Evolutionary conservation across 2,888 invertebrate species (phyloP).

Genomic region (Galerucella calmariensis): DNA sequence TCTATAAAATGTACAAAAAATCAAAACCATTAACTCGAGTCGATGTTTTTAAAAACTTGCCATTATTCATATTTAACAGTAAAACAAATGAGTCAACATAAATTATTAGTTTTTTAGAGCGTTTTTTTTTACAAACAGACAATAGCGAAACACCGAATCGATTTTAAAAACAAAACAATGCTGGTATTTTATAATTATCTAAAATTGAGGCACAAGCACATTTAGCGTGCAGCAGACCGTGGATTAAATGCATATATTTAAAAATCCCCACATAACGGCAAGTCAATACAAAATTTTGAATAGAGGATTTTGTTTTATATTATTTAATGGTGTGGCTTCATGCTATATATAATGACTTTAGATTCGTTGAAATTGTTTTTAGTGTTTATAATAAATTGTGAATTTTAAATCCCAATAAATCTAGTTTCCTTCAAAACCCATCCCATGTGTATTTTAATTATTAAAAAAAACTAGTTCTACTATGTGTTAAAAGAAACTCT

Average conservation of each 20-base stretch:
- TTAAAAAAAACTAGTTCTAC: too few relatives aligned
- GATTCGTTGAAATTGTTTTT: not conserved
- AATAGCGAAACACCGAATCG: constrained; percentile 34
- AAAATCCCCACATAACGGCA: not conserved
- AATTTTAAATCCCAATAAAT: not conserved
- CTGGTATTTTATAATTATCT: constrained; percentile 40
- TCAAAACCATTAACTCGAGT: constrained; percentile 28
- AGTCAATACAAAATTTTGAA: constrained; percentile 4
- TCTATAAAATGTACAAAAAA: constrained; percentile 10
- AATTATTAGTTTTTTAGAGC: constrained; percentile 35
- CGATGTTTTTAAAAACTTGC: constrained; percentile 11
- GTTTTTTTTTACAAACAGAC: constrained; percentile 28
- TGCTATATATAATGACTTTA: not conserved
- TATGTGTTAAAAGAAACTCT: too few relatives aligned
- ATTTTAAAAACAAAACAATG: constrained; percentile 41
- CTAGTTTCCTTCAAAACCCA: too few relatives aligned
- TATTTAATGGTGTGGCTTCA: not conserved
- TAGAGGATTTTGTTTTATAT: not conserved
- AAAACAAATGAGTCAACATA: constrained; percentile 31
- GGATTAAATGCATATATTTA: constrained; percentile 35
- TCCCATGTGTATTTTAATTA: too few relatives aligned
- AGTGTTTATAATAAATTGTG: not conserved
- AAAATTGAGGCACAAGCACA: constrained; percentile 31
- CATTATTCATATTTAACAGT: constrained; percentile 26
- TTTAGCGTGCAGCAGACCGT: constrained; percentile 35